phyloP scores from a whole-genome alignment of 2,888 invertebrate species.

The Acrocyrtus sp. region DNA sequence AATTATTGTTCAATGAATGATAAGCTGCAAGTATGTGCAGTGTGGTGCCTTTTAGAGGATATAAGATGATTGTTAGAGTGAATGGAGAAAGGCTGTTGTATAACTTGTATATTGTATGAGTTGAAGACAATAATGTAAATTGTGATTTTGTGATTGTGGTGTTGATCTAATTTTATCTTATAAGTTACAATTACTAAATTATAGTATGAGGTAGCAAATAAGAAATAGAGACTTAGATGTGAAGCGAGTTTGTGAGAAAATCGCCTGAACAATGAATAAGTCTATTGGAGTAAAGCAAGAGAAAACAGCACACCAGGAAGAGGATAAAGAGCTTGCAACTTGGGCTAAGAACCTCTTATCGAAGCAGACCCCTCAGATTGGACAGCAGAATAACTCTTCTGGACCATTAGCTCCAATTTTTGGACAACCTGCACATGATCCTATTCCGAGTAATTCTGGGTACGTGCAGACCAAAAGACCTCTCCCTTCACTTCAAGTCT shows the following conservation, averaged over 20 bases:
- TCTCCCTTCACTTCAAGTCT: not conserved
- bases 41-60: too few species aligned
- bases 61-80: too few species aligned
- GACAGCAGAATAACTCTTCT: conserved; percentile 8
- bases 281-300: conserved; percentile 7
- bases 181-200: not conserved
- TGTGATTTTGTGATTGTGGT: not conserved
- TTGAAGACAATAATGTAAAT: not conserved
- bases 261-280: conserved; percentile 13
- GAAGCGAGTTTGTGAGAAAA: not conserved
- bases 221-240: not conserved
- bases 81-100: not conserved
- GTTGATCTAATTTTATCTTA: not conserved
- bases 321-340: conserved; percentile 56
- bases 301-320: conserved; percentile 17
- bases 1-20: too few species aligned
- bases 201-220: not conserved
- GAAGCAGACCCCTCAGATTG: conserved; percentile 47
- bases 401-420: conserved; percentile 18
- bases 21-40: too few species aligned
- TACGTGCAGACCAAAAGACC: conserved; percentile 30
- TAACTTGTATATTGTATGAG: too few species aligned
- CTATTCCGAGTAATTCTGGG: conserved; percentile 47
- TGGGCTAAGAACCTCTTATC: conserved; percentile 57
- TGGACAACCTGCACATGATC: not conserved